Evolutionary conservation across 2,113 vertebrate species (phyloP), one percentile per base, ranked within the genome.

Genomic region (Mola mola): DNA sequence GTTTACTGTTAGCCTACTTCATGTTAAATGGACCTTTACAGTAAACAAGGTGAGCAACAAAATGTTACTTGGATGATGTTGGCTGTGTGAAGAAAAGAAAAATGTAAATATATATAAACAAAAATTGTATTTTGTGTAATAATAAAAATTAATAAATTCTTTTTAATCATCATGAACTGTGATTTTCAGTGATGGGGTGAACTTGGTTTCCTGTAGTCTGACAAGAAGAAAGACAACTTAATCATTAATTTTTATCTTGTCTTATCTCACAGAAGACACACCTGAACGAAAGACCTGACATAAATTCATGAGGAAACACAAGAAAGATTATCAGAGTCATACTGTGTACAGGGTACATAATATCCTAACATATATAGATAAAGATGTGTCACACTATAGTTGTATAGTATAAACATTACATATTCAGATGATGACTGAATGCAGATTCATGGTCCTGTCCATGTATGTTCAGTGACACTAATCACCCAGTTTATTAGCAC

Each of bases 161-260:
- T 26, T 15, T 15, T 22, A 28, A 33, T 43, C n/a, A 16, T 44
- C 10, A 25, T 26, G 8, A 44, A 29, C 16, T 16, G 8, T 36
- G 3, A 53, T 21, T 47, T 28, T 44, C n/a, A n/a, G 17, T 17
- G 9, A 10, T n/a, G 22, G 36, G 19, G 47, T 17, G 8, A 64
- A 46, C 13, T 60, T 4, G 26, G n/a, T 52, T 61, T 53, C 1
- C 40, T 50, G 28, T 26, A 47, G 66, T 16, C 26, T 28, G 26
- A 57, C 9, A 33, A 44, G 42, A 52, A 26, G 50, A 50, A 47
- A 47, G 24, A 16, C 22, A 9, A 40, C 8, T 62, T 60, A 59
- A 74, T 68, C 44, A 74, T 74, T 78, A 56, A 78, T 58, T 47
- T 56, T 1, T n/a, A 7, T 10, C n/a, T 1, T 15, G 11, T 42